phyloP scores from a whole-genome alignment of 2,113 vertebrate genomes.

The Chaetorhynchus papuensis region DNA sequence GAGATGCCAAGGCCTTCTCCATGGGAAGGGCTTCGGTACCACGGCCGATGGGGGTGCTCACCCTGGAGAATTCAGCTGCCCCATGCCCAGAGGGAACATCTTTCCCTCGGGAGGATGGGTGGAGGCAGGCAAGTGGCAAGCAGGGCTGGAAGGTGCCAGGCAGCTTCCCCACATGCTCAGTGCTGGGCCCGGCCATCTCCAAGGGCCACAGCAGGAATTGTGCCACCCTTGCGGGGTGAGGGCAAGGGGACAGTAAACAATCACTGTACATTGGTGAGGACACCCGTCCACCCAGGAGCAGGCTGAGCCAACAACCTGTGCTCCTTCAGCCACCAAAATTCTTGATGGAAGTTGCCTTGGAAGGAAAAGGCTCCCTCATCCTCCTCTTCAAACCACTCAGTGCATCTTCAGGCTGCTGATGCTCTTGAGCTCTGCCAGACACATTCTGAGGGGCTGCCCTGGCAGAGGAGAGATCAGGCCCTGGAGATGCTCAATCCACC shows the following conservation, averaged over 20 bases:
- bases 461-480: not conserved
- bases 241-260: not conserved
- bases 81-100: not conserved
- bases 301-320: not conserved
- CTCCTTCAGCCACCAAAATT: not conserved
- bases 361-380: not conserved
- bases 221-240: not conserved
- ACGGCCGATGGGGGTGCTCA: not conserved
- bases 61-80: conserved; percentile 17
- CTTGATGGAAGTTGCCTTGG: not conserved
- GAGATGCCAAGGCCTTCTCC: not conserved
- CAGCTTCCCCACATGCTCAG: fast-evolving
- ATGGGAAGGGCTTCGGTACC: not conserved
- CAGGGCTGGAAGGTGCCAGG: not conserved
- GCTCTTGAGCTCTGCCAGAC: not conserved
- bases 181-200: not conserved
- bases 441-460: not conserved
- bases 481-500: not conserved
- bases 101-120: not conserved
- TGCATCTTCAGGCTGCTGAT: not conserved
- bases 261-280: not conserved
- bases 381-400: not conserved
- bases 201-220: not conserved
- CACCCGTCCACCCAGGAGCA: not conserved
- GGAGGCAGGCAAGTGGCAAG: not conserved